Evolutionary conservation across 2,113 vertebrate genomes (phyloP), one percentile per base, ranked within the genome.

Genomic region (Micromys minutus): DNA sequence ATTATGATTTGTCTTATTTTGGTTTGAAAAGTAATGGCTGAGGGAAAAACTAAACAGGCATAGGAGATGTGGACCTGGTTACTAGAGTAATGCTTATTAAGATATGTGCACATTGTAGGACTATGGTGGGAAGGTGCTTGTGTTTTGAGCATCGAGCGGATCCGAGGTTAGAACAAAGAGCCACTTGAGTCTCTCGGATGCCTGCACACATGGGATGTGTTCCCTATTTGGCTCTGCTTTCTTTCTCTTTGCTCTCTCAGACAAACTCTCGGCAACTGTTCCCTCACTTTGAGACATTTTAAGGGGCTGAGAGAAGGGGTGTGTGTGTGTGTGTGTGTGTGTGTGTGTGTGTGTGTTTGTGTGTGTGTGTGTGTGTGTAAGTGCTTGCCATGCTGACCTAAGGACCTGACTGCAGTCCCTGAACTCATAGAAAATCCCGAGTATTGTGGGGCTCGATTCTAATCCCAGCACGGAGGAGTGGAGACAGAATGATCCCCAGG

Each of bases 1-100:
- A 90, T 79, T 94, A 50, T 63, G 77, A 94, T 93, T 88, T 89
- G 45, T 90, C 80, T 95, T 61, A 47, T 63, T 77, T 36, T 85
- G 34, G 11, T 47, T 91, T 94, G 39, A 94, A 22, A 94, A 96
- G 71, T 69, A 81, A 96, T 69, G n/a, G 57, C 81, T 50, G 13
- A 90, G 80, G 22, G 5, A 67, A 63, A 84, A 90, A 34, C 22
- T 65, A 90, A 84, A 22, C 42, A 92, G 52, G 69, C 36, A 34
- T 57, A 93, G 83, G 81, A 81, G 47, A 61, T 22, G 85, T 19
- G 45, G 21, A 88, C 72, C 39, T 34, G 19, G 16, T 81, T 90
- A 94, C 72, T 34, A 47, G 71, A 76, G 34, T 72, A 89, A 39
- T 71, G 7, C 63, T 50, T 76, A 94, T 89, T 34, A 89, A 69